phyloP scores from a whole-genome alignment of 2,113 vertebrate species.

The Rutilus rutilus region DNA sequence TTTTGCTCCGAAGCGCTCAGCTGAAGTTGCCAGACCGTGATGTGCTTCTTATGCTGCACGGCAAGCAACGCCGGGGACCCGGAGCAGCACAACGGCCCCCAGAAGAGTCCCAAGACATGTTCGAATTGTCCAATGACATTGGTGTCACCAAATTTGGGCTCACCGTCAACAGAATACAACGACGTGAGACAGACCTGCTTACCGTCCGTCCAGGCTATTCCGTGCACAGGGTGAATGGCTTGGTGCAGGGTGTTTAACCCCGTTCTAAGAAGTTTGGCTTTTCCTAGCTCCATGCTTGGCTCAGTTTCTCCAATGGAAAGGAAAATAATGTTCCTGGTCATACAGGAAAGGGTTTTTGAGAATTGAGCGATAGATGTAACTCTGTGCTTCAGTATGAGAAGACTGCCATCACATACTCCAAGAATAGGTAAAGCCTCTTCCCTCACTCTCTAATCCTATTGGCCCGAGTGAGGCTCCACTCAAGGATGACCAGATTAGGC shows the following conservation, averaged over 20 bases:
- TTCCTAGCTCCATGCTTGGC: slow-evolving; percentile 89
- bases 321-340: neutral
- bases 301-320: slow-evolving; percentile 19
- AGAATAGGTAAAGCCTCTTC: slow-evolving; percentile 73
- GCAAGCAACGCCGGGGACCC: slow-evolving; percentile 83
- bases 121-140: slow-evolving; percentile 92
- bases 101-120: slow-evolving; percentile 87
- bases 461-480: slow-evolving; percentile 64
- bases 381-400: slow-evolving; percentile 12
- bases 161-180: slow-evolving; percentile 75
- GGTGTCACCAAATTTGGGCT: slow-evolving; percentile 86
- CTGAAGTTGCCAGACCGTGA: slow-evolving; percentile 89
- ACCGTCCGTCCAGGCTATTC: slow-evolving; percentile 96
- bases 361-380: slow-evolving; percentile 33
- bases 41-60: slow-evolving; percentile 89
- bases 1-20: slow-evolving; percentile 78
- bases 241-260: slow-evolving; percentile 90
- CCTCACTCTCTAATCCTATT: slow-evolving; percentile 74
- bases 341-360: slow-evolving; percentile 13
- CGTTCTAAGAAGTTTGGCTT: slow-evolving; percentile 87
- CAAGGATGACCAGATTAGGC: slow-evolving; percentile 75
- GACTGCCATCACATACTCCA: slow-evolving; percentile 60
- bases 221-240: slow-evolving; percentile 89
- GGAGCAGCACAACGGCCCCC: slow-evolving; percentile 79
- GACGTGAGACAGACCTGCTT: slow-evolving; percentile 88